Conservation (phyloP, 2,888 invertebrate species). For the Polydrusus pterygomalis region DNA sequence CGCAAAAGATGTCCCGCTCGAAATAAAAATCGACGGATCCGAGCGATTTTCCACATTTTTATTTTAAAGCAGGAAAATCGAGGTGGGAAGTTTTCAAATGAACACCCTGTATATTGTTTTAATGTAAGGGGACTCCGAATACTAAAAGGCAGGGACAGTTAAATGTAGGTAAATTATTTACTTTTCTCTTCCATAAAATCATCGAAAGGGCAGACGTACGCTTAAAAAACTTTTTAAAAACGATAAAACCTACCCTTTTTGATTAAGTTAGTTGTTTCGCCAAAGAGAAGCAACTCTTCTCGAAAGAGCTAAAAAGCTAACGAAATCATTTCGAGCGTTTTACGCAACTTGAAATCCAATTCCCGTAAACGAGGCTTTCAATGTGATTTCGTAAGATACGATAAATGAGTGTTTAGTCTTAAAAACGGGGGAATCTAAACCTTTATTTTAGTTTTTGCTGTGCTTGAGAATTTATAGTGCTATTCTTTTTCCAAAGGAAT, state of each 20-base stretch:
- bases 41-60: no score
- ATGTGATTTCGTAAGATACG: slow-evolving; percentile 52
- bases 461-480: slow-evolving; percentile 19
- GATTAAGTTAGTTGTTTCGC: slow-evolving; percentile 51
- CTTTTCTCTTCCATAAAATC: background rate
- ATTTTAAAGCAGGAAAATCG: no score
- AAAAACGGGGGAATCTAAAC: slow-evolving; percentile 43
- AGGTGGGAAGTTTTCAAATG: no score
- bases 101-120: no score
- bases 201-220: slow-evolving; percentile 7
- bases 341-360: slow-evolving; percentile 56
- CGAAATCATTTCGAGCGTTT: slow-evolving; percentile 50
- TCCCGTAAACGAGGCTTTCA: slow-evolving; percentile 47
- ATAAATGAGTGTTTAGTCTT: slow-evolving; percentile 55
- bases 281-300: slow-evolving; percentile 41
- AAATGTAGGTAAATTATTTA: slow-evolving; percentile 3
- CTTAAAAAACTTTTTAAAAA: slow-evolving; percentile 31
- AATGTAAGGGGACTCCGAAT: no score
- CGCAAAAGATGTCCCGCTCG: no score
- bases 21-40: no score
- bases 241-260: slow-evolving; percentile 37
- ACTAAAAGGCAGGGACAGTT: background rate
- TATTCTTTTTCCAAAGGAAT: background rate
- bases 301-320: slow-evolving; percentile 48
- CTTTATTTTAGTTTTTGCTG: slow-evolving; percentile 46